Percentiles rank a stretch among this genome's conserved stretches.
phyloP scores from a whole-genome alignment of 1,140 invertebrate species.

The Scaptomyza hsui region DNA sequence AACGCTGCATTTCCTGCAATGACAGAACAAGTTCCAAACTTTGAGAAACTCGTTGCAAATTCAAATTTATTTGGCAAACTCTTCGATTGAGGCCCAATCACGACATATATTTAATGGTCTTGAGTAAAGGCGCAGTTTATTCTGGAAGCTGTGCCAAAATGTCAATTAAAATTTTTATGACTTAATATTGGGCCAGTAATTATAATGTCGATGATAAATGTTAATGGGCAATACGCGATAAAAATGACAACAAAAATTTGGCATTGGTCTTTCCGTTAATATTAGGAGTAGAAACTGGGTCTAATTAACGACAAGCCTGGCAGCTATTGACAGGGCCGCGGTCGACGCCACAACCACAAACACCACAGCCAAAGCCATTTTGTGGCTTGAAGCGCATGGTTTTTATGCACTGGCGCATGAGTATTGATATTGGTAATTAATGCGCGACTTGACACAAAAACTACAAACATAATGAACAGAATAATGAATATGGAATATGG shows the following conservation, averaged over 20 bases:
- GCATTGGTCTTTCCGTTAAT: conserved; percentile 53
- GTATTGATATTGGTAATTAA: conserved; percentile 69
- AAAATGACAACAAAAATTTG: conserved; percentile 47
- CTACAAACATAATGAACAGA: conserved; percentile 27
- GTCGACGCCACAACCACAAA: conserved; percentile 32
- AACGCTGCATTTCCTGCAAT: not conserved
- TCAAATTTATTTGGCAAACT: conserved; percentile 7
- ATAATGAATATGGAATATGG: not conserved
- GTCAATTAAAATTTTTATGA: conserved; percentile 70
- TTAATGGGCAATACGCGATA: conserved; percentile 50
- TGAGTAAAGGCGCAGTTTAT: conserved; percentile 3
- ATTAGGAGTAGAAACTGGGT: conserved; percentile 46
- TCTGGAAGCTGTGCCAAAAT: conserved; percentile 13
- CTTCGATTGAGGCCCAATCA: conserved; percentile 5
- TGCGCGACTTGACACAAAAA: conserved; percentile 30
- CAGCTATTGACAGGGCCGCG: conserved; percentile 40
- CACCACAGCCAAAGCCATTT: conserved; percentile 53
- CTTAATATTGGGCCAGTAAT: conserved; percentile 71
- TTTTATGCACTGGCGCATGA: conserved; percentile 67
- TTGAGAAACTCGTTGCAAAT: not conserved
- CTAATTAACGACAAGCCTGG: conserved; percentile 69
- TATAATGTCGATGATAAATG: conserved; percentile 58
- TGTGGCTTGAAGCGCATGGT: conserved; percentile 53
- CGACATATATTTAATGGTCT: conserved; percentile 23
- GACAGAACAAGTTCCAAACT: not conserved